phyloP scores from a whole-genome alignment of 2,888 invertebrate genomes.

The Aporophyla lueneburgensis region DNA sequence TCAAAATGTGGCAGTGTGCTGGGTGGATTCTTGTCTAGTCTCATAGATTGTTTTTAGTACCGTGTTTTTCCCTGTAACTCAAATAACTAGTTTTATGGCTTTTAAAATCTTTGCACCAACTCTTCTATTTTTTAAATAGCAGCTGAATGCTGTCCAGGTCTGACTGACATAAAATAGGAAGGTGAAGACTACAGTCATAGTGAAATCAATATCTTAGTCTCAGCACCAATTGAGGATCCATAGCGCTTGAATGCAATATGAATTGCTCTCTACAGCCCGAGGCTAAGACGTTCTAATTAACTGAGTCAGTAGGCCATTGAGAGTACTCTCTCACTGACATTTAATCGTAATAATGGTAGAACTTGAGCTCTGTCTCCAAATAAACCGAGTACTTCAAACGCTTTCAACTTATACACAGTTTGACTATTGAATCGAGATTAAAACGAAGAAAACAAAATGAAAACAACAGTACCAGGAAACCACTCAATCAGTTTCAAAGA shows the following conservation, averaged over 20 bases:
- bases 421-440: not conserved
- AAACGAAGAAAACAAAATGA: slow-evolving; percentile 4
- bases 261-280: slow-evolving; percentile 17
- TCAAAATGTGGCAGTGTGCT: no score
- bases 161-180: not conserved
- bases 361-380: not conserved
- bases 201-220: not conserved
- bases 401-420: not conserved
- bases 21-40: not conserved
- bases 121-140: not conserved
- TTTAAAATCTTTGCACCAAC: no score
- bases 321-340: slow-evolving; percentile 7
- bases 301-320: slow-evolving; percentile 18
- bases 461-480: not conserved
- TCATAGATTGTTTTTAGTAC: not conserved
- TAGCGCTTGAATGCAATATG: slow-evolving; percentile 32
- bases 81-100: not conserved
- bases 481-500: slow-evolving; percentile 17
- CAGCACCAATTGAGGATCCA: slow-evolving; percentile 5
- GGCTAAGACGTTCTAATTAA: slow-evolving; percentile 34
- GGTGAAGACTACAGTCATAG: not conserved
- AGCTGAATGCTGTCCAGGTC: no score
- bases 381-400: not conserved
- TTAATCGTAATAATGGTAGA: not conserved
- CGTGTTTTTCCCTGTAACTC: no score